Evolutionary conservation across 2,888 invertebrate genomes (phyloP).

Genomic region (Cheilosia scutellata): DNA sequence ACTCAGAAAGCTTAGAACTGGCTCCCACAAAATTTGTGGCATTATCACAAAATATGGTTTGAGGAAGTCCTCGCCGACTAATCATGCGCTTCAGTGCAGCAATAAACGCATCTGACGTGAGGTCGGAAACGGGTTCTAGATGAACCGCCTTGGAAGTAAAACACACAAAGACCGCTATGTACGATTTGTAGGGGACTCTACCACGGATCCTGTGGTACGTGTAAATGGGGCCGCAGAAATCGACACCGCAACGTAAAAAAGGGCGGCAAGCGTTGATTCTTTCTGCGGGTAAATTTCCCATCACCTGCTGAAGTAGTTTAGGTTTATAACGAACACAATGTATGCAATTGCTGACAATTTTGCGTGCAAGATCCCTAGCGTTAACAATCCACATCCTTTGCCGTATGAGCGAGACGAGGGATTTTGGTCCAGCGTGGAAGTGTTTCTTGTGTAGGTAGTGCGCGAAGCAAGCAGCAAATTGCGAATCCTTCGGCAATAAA

Average conservation of each 20-base stretch:
- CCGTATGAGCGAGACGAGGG: constrained; percentile 24
- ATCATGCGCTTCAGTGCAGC: constrained; percentile 34
- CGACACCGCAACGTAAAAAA: constrained; percentile 52
- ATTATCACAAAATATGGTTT: constrained; percentile 46
- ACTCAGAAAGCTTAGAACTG: background rate
- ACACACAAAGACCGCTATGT: background rate
- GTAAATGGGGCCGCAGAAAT: background rate
- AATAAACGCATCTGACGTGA: constrained; percentile 37
- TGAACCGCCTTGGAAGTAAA: constrained; percentile 30
- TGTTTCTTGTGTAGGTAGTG: constrained; percentile 1
- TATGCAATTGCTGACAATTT: constrained; percentile 35
- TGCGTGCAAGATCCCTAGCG: constrained; percentile 27
- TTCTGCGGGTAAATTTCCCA: background rate
- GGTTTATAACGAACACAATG: constrained; percentile 35
- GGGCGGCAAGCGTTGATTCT: constrained; percentile 22
- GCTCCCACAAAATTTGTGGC: constrained; percentile 36
- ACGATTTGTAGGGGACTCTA: background rate
- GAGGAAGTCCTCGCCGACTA: constrained; percentile 32
- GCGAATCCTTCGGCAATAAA: constrained; percentile 2
- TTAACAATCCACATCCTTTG: constrained; percentile 35
- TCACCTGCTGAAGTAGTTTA: constrained; percentile 12
- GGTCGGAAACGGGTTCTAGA: constrained; percentile 44
- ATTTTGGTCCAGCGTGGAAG: constrained; percentile 27
- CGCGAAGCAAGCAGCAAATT: background rate
- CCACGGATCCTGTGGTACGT: background rate